Percentiles rank a stretch among this genome's conserved stretches.
These are phyloP conservation scores for Aptenodytes forsteri DNA, from an alignment of 2,113 vertebrate species.

Conservation along the genomic window DNA sequence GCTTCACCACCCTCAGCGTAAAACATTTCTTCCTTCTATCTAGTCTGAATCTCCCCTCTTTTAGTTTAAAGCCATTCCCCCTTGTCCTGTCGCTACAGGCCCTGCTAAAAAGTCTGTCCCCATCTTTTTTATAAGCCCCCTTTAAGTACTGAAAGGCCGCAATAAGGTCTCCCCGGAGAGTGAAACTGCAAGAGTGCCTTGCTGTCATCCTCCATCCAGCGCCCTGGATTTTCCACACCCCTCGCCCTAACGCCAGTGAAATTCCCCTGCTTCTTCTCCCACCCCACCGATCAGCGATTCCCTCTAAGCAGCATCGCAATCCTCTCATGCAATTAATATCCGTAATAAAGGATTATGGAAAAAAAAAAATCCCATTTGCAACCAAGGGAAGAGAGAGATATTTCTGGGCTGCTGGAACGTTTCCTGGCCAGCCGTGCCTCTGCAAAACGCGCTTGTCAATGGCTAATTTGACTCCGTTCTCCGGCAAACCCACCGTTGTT, in stretches of 20 bases:
- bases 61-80: not conserved
- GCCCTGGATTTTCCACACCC: not conserved
- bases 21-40: fast-evolving
- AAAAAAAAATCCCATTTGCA: not conserved
- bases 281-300: not conserved
- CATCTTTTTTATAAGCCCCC: not conserved
- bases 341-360: not conserved
- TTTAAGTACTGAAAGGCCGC: not conserved
- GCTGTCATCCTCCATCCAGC: fast-evolving
- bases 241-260: not conserved
- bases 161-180: not conserved
- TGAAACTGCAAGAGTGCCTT: not conserved
- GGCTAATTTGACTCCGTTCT: not conserved
- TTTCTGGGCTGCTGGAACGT: not conserved
- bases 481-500: not conserved
- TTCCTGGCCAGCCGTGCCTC: not conserved
- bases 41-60: not conserved
- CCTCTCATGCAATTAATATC: not conserved
- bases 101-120: not conserved
- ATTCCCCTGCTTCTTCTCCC: not conserved
- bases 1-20: fast-evolving
- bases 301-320: not conserved
- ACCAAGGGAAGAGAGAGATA: not conserved
- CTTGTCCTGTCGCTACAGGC: fast-evolving
- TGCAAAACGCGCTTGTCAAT: fast-evolving